Evolutionary conservation across 2,888 invertebrate species (phyloP).

Genomic region (Amitus sp.): DNA sequence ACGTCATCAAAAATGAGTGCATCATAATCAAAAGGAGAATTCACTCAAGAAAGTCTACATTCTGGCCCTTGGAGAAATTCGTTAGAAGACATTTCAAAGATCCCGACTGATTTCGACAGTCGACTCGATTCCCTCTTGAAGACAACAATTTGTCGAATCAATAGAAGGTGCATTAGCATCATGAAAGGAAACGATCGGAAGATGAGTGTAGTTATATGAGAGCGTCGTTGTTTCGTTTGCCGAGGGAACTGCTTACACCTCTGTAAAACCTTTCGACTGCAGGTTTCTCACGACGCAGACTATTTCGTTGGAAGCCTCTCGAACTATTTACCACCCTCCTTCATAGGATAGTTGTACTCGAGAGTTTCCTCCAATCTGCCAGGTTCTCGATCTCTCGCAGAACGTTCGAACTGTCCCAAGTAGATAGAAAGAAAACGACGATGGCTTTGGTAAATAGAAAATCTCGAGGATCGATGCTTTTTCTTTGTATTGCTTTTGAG

Average conservation of each 20-base stretch:
- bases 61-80: no score
- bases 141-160: no score
- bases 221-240: constrained; percentile 8
- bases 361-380: constrained; percentile 18
- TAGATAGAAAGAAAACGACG: constrained; percentile 12
- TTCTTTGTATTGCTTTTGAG: constrained; percentile 23
- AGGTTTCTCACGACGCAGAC: constrained; percentile 15
- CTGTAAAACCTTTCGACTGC: constrained; percentile 12
- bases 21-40: no score
- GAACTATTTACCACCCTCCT: constrained; percentile 24
- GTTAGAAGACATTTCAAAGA: no score
- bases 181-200: no score
- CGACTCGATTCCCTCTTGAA: no score
- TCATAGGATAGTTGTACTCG: constrained; percentile 7
- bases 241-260: constrained; percentile 9
- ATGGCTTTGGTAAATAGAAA: constrained; percentile 24
- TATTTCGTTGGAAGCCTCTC: constrained; percentile 21
- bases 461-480: constrained; percentile 29
- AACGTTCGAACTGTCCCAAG: constrained; percentile 15
- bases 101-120: no score
- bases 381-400: constrained; percentile 20
- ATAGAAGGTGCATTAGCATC: no score
- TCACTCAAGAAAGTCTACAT: no score
- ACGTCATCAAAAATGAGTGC: no score
- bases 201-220: constrained; percentile 5